phyloP scores from a whole-genome alignment of 64 coral and sea anemone genomes.

The Actinia tenebrosa region DNA sequence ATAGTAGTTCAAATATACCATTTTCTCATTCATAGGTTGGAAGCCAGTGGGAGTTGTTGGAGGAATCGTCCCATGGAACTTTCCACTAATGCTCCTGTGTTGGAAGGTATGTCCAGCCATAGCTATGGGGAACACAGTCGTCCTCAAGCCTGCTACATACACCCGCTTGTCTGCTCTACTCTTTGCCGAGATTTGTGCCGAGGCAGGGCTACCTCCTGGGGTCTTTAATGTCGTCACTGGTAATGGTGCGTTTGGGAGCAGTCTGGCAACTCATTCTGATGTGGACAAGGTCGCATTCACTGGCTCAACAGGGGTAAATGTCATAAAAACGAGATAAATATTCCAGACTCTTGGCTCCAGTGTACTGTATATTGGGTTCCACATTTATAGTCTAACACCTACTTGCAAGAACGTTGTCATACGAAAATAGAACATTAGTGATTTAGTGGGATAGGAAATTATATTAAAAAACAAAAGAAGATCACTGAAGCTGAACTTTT shows the following conservation, averaged over 20 bases:
- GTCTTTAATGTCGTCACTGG: slow-evolving; percentile 99
- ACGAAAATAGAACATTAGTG: too few relatives aligned
- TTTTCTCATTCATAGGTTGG: slow-evolving; percentile 51
- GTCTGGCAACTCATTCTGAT: slow-evolving; percentile 69
- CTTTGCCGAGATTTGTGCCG: slow-evolving; percentile 98
- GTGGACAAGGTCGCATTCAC: slow-evolving; percentile 98
- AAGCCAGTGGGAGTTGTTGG: slow-evolving; percentile 93
- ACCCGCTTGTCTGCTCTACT: slow-evolving; percentile 86
- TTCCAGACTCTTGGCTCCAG: too few relatives aligned
- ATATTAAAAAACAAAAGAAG: too few relatives aligned
- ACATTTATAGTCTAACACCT: too few relatives aligned
- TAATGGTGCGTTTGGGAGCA: slow-evolving; percentile 89
- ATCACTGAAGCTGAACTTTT: too few relatives aligned
- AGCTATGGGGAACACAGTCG: slow-evolving; percentile 95
- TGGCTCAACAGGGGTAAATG: slow-evolving; percentile 89
- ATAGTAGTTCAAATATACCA: not conserved
- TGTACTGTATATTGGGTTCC: too few relatives aligned
- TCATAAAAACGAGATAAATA: not conserved
- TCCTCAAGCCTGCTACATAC: slow-evolving; percentile 95
- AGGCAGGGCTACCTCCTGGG: slow-evolving; percentile 88
- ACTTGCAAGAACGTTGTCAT: too few relatives aligned
- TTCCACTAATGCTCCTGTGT: slow-evolving; percentile 89
- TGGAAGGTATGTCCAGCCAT: slow-evolving; percentile 98
- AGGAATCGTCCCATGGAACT: slow-evolving; percentile 98
- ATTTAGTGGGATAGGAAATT: too few relatives aligned